Base-by-base conservation (phyloP, 2,888 invertebrate genomes). In the Noctua pronuba region DNA sequence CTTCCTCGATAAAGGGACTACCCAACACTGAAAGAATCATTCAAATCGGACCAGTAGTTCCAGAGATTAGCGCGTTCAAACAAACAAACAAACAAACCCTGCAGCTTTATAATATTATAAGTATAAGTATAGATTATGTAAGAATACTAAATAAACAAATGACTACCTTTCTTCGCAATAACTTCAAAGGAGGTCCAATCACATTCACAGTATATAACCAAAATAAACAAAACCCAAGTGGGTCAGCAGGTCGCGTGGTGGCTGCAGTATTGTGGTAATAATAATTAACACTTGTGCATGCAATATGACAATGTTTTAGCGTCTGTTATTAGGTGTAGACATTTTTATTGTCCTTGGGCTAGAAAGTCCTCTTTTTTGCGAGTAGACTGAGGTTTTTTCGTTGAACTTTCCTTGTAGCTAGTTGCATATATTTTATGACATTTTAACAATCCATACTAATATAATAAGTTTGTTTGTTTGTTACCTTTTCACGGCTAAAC, bases 281-380 rank as follows among this genome's bases (percentile, higher is more conserved):
- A 83, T 69, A 80, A 76, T 75, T 83, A 35, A 7, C 82, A 72
- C 74, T 24, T 83, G 62, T 10, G 28, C 80, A 75, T 55, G 69
- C 65, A 80, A 84, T 6, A 52, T 69, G 84, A 58, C 80, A 84
- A 60, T 69, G 46, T 80, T 65, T 84, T 69, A 69, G 67, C 49
- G 16, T 55, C 0, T 65, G n/a, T 73, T n/a, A 46, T 31, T 24
- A 21, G 10, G 11, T 46, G 4, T 67, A 24, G 31, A 24, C 13
- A 11, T 67, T 66, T 65, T 55, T 41, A 35, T 71, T 62, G 62
- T 68, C 67, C 58, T 72, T 77, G 62, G 6, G 24, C 16, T 10
- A 2, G 31, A 41, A 60, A n/a, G 10, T 3, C 38, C 1, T n/a
- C 16, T 65, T n/a, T 28, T 16, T 65, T 16, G 38, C 16, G 11